These are phyloP conservation scores for Ceramica pisi DNA, from an alignment of 2,888 invertebrate genomes.

Conservation along the genomic window DNA sequence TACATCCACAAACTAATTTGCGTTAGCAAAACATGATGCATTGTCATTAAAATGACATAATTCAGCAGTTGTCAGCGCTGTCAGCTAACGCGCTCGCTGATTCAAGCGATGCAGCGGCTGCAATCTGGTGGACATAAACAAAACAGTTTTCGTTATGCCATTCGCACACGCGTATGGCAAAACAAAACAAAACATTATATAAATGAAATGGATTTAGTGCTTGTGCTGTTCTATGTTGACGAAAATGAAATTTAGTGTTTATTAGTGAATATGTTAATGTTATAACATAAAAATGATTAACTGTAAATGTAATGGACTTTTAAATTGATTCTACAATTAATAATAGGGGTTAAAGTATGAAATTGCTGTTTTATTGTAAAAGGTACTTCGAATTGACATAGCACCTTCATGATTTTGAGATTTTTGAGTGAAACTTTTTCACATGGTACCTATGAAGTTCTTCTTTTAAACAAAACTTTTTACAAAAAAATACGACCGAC, in stretches of 20 bases:
- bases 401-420: too few relatives aligned
- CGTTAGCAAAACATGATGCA: slow-evolving; percentile 59
- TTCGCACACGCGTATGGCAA: slow-evolving; percentile 36
- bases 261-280: background rate
- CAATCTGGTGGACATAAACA: slow-evolving; percentile 60
- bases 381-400: too few relatives aligned
- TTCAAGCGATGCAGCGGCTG: slow-evolving; percentile 54
- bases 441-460: too few relatives aligned
- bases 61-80: slow-evolving; percentile 59
- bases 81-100: slow-evolving; percentile 48
- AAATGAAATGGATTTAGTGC: slow-evolving; percentile 14
- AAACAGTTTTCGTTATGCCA: slow-evolving; percentile 50
- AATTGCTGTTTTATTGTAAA: too few relatives aligned
- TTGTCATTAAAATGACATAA: slow-evolving; percentile 64
- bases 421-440: too few relatives aligned
- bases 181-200: slow-evolving; percentile 20
- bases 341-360: too few relatives aligned
- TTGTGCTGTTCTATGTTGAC: background rate
- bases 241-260: slow-evolving; percentile 4
- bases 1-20: slow-evolving; percentile 53
- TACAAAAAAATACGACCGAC: too few relatives aligned
- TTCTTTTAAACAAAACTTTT: too few relatives aligned
- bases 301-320: background rate
- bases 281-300: background rate
- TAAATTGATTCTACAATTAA: background rate